These are phyloP conservation scores for Oostethus manadensis DNA, from an alignment of 2,113 vertebrate species.

Conservation along the genomic window DNA sequence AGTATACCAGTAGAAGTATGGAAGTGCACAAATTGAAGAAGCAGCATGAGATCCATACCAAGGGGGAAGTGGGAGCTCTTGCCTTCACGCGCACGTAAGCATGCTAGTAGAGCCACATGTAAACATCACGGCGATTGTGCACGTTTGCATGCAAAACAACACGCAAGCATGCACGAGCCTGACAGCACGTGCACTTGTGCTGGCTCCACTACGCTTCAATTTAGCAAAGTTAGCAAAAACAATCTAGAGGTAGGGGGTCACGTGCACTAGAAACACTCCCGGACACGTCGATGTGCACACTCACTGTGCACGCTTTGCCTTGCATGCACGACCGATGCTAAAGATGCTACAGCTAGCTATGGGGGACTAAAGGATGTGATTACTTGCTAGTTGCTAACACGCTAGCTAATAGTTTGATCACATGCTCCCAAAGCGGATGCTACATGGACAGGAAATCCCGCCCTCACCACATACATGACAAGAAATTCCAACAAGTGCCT, in stretches of 20 bases:
- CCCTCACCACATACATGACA: background rate
- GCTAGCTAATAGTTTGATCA: background rate
- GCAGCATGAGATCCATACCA: too few species aligned
- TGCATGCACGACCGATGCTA: constrained; percentile 77
- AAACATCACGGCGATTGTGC: too few species aligned
- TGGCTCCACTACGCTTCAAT: too few species aligned
- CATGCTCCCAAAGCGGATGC: constrained; percentile 4
- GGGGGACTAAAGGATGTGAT: background rate
- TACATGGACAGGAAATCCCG: constrained; percentile 2
- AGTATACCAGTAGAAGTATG: too few species aligned
- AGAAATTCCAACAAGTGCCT: background rate
- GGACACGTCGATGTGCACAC: background rate
- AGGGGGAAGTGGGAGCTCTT: too few species aligned
- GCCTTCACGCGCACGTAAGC: too few species aligned
- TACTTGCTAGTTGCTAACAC: background rate
- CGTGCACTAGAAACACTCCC: constrained; percentile 1
- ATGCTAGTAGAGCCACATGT: too few species aligned
- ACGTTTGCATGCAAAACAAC: background rate
- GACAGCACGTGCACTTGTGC: too few species aligned
- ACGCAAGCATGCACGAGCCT: background rate
- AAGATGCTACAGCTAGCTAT: constrained; percentile 37
- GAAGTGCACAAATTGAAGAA: too few species aligned
- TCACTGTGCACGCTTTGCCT: constrained; percentile 37
- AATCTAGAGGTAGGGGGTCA: background rate
- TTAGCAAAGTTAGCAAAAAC: background rate